Base-by-base conservation (phyloP, 2,888 invertebrate genomes). In the Macaria liturata region DNA sequence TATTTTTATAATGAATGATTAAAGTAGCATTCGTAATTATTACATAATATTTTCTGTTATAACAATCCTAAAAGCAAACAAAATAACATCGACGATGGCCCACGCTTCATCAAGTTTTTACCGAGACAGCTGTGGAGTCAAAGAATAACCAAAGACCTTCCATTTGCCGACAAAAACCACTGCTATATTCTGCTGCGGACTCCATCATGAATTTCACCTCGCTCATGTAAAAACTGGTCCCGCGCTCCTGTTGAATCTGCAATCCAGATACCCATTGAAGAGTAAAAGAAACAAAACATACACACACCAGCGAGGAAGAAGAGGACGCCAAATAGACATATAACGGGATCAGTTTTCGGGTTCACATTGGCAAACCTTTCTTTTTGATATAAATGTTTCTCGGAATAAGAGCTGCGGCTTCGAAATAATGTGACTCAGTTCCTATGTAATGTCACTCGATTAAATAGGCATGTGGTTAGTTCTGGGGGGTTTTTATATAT, bases 261-360 rank as follows among this genome's bases (percentile, higher is more conserved):
- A 80, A 87, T 83, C 83, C 80, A 75, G 83, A 80, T 86, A 81
- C 76, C 86, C 89, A 89, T 89, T 88, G 79, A 89, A 80, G 88
- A 70, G 84, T 69, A 70, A 88, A 70, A 72, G 81, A 75, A 88
- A 86, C 61, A 59, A 59, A 66, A 55, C 55, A 76, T 69, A 61
- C 52, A 58, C 59, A 63, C 49, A 52, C 54, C 54, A 44, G 40
- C 44, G 54, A 1, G 68, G 55, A 46, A 53, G 78, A 83, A 61
- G 75, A 71, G 72, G 85, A 86, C 61, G 67, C 68, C 61, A 57
- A 67, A 73, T 66, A 78, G 74, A 72, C 75, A 77, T 68, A 78
- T 88, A 89, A 89, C 89, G 89, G 89, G 76, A 83, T 74, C 74
- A 74, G 76, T 80, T 81, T 75, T 75, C 67, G 73, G 69, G 66